Base-by-base conservation (phyloP, 2,113 vertebrate genomes). In the Heterocephalus glaber region DNA sequence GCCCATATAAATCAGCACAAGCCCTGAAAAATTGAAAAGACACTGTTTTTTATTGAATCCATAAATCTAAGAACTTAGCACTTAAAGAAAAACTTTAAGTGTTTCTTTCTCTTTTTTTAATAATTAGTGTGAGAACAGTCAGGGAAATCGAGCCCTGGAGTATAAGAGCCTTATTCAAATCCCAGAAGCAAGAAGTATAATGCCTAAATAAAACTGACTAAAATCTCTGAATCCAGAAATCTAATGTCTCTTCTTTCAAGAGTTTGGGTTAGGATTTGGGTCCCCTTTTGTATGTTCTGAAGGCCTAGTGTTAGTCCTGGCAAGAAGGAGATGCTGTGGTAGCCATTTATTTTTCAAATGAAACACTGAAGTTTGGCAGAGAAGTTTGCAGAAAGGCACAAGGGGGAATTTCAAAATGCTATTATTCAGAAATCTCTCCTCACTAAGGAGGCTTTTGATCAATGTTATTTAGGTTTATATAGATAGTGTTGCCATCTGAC, bases 1-100 rank as follows among this genome's bases (percentile, higher is more conserved):
- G 58, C 94, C 97, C 90, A 72, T 96, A 96, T 96, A 97, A 97
- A 97, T 98, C 97, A 98, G 82, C 93, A 94, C 95, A 93, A 96
- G 95, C 96, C 92, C 95, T 96, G 97, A 97, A 95, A 96, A 97
- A 97, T 90, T 97, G 97, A 98, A 96, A 92, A 97, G 87, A 72
- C 94, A 66, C 68, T 96, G 93, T 92, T 97, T 96, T 94, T 97
- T 98, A 97, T 97, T 97, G 96, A 97, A 97, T 95, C 96, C 97
- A 96, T 97, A 97, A 98, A 98, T 97, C 97, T 97, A 95, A 96
- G 95, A 96, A 95, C 89, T 94, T 95, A 95, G 82, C 70, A 70
- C 93, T 97, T 97, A 90, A 97, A 83, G 89, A 96, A 93, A 72
- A 92, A 89, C 89, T 95, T 92, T 95, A 97, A 92, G 61, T 90